Base-by-base conservation (phyloP, 2,113 vertebrate genomes). In the Orthonyx spaldingii region DNA sequence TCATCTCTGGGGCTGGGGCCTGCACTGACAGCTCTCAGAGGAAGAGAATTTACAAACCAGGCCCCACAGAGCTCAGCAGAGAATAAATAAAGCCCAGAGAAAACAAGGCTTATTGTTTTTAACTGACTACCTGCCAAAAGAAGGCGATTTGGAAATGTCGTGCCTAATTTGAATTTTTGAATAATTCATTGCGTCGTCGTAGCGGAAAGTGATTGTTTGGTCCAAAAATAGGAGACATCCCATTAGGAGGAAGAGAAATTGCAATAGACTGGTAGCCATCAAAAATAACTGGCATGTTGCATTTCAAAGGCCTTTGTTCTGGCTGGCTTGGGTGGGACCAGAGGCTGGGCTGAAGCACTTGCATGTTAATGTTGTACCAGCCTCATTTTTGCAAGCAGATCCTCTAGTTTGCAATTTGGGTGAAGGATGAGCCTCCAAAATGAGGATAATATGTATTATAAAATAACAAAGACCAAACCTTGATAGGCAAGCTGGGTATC, bases 161-260 rank as follows among this genome's bases (percentile, higher is more conserved):
- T 21, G 19, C 13, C 83, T 96, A 28, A 95, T 96, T 92, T 97
- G 85, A 93, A 96, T 93, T 80, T 93, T 61, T 96, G 95, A 96
- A 96, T 97, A 88, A 94, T 95, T 94, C 96, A 97, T 96, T n/a
- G 15, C 52, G 83, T 59, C 60, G 64, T 32, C 56, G 8, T 70
- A 93, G 80, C 5, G 0, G 87, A 92, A 96, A 94, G 85, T 39
- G 60, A 84, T 96, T 95, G 91, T 97, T 95, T 93, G 94, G 85
- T 93, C 94, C 90, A 74, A 90, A 95, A 96, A 96, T 90, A 96
- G 93, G 92, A 96, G 82, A 35, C 79, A 70, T 91, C 71, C 92
- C 85, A 88, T 92, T 91, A 94, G 66, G 85, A 88, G 83, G 88
- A 90, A 95, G 71, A 92, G 94, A 84, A 94, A 93, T 80, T 63